These are phyloP conservation scores for Cinara cedri DNA, from an alignment of 2,888 invertebrate species.

Conservation along the genomic window DNA sequence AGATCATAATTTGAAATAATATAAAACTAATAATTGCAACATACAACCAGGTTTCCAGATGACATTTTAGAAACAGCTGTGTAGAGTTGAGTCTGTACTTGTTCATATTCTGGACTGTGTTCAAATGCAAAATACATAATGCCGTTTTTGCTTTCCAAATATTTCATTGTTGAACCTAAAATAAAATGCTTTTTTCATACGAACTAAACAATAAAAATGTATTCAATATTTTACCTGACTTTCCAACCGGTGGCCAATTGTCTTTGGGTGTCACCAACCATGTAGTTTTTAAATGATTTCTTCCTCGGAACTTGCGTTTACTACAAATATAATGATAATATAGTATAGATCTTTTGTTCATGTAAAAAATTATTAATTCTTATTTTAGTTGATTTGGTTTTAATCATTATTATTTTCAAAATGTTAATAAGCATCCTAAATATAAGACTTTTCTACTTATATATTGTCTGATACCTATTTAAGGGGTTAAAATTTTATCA, in stretches of 20 bases:
- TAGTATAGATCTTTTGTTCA: too few species aligned
- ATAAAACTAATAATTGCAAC: conserved; percentile 59
- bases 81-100: conserved; percentile 76
- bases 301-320: conserved; percentile 68
- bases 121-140: conserved; percentile 75
- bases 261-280: conserved; percentile 75
- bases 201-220: background rate
- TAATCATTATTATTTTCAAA: too few species aligned
- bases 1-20: background rate
- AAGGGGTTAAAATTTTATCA: too few species aligned
- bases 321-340: conserved; percentile 60
- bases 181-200: conserved; percentile 25
- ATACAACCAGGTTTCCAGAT: conserved; percentile 77
- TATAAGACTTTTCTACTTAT: too few species aligned
- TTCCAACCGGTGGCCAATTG: conserved; percentile 74
- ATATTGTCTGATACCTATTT: too few species aligned
- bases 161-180: conserved; percentile 72
- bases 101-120: conserved; percentile 76
- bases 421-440: too few species aligned
- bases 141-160: conserved; percentile 67
- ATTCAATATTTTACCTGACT: conserved; percentile 66
- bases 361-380: too few species aligned
- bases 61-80: conserved; percentile 79
- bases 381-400: too few species aligned
- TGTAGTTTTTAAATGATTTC: conserved; percentile 69